These are phyloP conservation scores for Pterostichus niger DNA, from an alignment of 2,888 invertebrate genomes.

Conservation along the genomic window DNA sequence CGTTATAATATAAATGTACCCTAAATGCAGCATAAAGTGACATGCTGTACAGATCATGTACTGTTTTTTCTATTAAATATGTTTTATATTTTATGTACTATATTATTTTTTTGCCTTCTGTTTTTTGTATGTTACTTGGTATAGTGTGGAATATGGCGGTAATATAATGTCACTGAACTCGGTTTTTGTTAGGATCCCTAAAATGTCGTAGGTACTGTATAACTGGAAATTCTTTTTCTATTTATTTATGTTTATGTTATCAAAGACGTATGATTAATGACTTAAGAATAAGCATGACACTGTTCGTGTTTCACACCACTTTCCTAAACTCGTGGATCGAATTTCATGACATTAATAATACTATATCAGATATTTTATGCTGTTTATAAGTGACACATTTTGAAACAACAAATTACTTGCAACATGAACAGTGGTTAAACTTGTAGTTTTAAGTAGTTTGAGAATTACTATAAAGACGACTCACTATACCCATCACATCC, in stretches of 20 bases:
- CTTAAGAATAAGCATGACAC: conserved; percentile 53
- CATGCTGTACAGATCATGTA: conserved; percentile 39
- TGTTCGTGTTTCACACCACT: conserved; percentile 60
- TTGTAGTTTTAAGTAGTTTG: conserved; percentile 3
- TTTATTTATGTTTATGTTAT: background rate
- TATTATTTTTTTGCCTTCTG: conserved; percentile 6
- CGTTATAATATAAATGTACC: conserved; percentile 10
- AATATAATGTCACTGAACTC: too few species aligned
- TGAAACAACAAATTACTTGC: conserved; percentile 29
- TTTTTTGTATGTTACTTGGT: conserved; percentile 14
- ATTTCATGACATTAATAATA: conserved; percentile 42
- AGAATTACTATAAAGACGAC: conserved; percentile 49
- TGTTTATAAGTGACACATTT: conserved; percentile 21
- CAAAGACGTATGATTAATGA: conserved; percentile 48
- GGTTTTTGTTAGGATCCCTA: too few species aligned
- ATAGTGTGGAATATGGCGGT: conserved; percentile 7
- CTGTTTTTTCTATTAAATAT: conserved; percentile 16
- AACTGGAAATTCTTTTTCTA: too few species aligned
- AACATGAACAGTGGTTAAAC: conserved; percentile 23
- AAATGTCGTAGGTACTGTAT: too few species aligned
- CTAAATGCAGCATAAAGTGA: conserved; percentile 36
- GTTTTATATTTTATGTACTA: conserved; percentile 14
- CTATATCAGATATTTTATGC: background rate
- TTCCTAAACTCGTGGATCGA: conserved; percentile 54
- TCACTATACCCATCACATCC: conserved; percentile 52